A percentile compares a stretch with the other conserved stretches of the same genome.
These are phyloP conservation scores for Colletes collaris DNA, from an alignment of 2,888 invertebrate genomes.

Conservation along the genomic window DNA sequence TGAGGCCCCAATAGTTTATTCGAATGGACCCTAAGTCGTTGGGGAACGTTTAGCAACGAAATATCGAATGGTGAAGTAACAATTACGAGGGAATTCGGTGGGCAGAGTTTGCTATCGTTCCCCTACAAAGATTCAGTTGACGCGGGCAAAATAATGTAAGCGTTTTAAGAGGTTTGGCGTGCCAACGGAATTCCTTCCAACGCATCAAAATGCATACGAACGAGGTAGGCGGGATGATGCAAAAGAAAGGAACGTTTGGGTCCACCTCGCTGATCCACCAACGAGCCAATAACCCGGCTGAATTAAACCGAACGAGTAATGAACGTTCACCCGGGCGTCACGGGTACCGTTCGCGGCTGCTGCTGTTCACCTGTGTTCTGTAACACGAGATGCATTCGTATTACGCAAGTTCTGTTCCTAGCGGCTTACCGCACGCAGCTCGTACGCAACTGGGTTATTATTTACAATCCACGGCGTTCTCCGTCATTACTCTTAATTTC, in stretches of 20 bases:
- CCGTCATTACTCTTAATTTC: slow-evolving; percentile 59
- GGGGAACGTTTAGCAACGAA: no score
- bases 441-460: slow-evolving; percentile 71
- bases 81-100: neutral
- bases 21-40: no score
- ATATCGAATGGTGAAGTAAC: no score
- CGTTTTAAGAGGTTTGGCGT: slow-evolving; percentile 53
- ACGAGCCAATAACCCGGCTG: slow-evolving; percentile 61
- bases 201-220: slow-evolving; percentile 46
- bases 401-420: slow-evolving; percentile 71
- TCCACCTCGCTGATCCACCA: slow-evolving; percentile 43
- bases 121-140: slow-evolving; percentile 35
- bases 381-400: slow-evolving; percentile 76
- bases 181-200: slow-evolving; percentile 52
- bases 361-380: slow-evolving; percentile 72
- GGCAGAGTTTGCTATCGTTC: neutral
- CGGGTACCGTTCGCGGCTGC: slow-evolving; percentile 18
- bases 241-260: slow-evolving; percentile 55
- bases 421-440: slow-evolving; percentile 71
- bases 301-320: slow-evolving; percentile 66
- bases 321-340: slow-evolving; percentile 37
- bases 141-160: slow-evolving; percentile 48
- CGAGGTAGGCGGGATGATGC: slow-evolving; percentile 61
- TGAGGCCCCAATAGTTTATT: no score
- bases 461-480: slow-evolving; percentile 59